phyloP scores from a whole-genome alignment of 2,888 invertebrate species.

The Xestia ashworthii region DNA sequence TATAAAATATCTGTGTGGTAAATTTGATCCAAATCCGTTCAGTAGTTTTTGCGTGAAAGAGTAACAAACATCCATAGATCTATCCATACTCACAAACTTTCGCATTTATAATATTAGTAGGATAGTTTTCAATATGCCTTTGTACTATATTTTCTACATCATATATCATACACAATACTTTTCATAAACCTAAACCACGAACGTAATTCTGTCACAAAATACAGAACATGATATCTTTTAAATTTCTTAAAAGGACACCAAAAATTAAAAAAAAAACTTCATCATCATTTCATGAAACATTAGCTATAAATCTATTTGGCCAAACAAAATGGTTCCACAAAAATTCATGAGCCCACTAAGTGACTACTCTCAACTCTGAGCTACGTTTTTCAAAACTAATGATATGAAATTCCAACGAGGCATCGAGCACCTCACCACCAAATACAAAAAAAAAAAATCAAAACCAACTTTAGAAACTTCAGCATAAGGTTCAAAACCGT shows the following conservation, averaged over 20 bases:
- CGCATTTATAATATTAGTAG: too few relatives aligned
- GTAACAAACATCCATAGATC: too few relatives aligned
- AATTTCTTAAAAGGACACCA: background rate
- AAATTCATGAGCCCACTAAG: conserved; percentile 60
- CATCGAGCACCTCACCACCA: conserved; percentile 51
- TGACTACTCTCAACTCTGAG: conserved; percentile 59
- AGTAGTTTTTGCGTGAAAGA: too few relatives aligned
- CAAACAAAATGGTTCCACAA: conserved; percentile 46
- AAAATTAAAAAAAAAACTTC: background rate
- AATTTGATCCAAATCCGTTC: too few relatives aligned
- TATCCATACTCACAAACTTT: too few relatives aligned
- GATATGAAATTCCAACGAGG: conserved; percentile 59
- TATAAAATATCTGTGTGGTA: too few relatives aligned
- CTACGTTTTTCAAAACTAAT: conserved; percentile 69
- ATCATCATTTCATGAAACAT: conserved; percentile 22
- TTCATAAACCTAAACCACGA: background rate
- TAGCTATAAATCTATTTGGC: conserved; percentile 39
- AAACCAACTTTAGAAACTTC: background rate
- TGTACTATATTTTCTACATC: conserved; percentile 1
- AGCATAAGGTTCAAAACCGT: conserved; percentile 31
- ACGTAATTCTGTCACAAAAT: background rate
- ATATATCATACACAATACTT: background rate
- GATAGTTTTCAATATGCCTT: background rate
- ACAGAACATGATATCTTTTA: background rate
- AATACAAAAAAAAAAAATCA: conserved; percentile 9